A percentile compares a stretch with the other conserved stretches of the same genome.
These are phyloP conservation scores for Zootermopsis nevadensis DNA, from an alignment of 2,888 invertebrate genomes.

Conservation along the genomic window DNA sequence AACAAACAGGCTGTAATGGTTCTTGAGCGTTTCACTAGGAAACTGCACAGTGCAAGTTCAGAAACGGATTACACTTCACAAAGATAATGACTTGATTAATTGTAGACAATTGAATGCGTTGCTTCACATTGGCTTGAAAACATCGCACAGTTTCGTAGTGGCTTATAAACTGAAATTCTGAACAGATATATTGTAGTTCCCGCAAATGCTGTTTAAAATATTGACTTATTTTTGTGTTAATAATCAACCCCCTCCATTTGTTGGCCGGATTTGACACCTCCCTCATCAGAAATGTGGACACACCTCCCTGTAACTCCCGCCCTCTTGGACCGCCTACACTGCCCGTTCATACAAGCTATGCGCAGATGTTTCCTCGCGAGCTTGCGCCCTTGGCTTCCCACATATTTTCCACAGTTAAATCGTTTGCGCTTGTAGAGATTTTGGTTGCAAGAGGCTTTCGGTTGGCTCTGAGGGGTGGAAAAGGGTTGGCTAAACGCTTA, in stretches of 20 bases:
- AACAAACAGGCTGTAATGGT: neutral
- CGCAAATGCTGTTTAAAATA: neutral
- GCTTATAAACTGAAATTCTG: neutral
- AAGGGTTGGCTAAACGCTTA: conserved; percentile 33
- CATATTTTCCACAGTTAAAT: conserved; percentile 23
- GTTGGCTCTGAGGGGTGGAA: conserved; percentile 28
- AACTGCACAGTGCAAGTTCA: neutral
- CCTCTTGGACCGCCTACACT: conserved; percentile 27
- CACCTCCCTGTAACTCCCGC: conserved; percentile 25
- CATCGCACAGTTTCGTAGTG: too few relatives aligned
- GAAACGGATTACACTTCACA: neutral
- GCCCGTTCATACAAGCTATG: neutral
- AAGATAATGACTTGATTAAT: neutral
- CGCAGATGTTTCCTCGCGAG: neutral
- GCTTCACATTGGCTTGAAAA: neutral
- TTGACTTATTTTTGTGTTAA: conserved; percentile 22
- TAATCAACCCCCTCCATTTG: conserved; percentile 23
- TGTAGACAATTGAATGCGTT: neutral
- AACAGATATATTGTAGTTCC: neutral
- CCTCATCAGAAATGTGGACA: conserved; percentile 9
- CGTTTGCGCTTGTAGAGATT: conserved; percentile 29
- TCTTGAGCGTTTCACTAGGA: neutral
- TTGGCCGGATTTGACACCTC: conserved; percentile 17
- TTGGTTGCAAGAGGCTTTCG: conserved; percentile 28
- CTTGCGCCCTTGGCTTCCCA: neutral